Percentiles rank a stretch among this genome's conserved stretches.
Conservation (phyloP, 2,113 vertebrate species). For the Casuarius casuarius region DNA sequence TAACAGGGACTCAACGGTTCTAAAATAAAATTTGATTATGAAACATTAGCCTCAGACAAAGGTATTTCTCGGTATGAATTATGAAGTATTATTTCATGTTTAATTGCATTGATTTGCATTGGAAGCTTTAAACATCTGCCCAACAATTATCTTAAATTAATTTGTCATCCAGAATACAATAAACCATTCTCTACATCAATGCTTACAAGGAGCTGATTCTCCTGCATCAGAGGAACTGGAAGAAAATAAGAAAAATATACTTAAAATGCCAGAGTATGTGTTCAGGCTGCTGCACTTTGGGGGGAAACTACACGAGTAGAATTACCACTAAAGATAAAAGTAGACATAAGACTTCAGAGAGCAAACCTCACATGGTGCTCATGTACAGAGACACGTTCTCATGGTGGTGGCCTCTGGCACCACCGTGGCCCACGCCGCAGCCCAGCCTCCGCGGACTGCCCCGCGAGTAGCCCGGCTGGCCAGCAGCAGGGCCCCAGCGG, state of each 20-base stretch:
- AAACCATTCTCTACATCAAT: not conserved
- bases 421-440: not conserved
- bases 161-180: constrained; percentile 34
- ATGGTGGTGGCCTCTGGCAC: too few relatives aligned
- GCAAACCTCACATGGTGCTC: not conserved
- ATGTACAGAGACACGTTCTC: too few relatives aligned
- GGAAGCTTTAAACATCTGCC: constrained; percentile 38
- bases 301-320: not conserved
- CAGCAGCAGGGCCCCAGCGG: too few relatives aligned
- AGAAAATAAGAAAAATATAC: not conserved
- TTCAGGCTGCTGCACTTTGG: not conserved
- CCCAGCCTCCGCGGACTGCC: not conserved
- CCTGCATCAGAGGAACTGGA: not conserved
- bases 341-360: not conserved
- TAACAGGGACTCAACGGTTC: not conserved
- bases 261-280: not conserved
- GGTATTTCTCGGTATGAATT: constrained; percentile 15
- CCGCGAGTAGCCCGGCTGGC: too few relatives aligned
- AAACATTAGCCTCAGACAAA: not conserved
- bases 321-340: not conserved
- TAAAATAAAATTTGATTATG: not conserved
- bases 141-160: constrained; percentile 10
- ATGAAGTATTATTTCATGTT: constrained; percentile 28
- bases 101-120: constrained; percentile 56
- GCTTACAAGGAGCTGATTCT: not conserved